Conservation (phyloP, 2,113 vertebrate species). For the Albula goreensis region DNA sequence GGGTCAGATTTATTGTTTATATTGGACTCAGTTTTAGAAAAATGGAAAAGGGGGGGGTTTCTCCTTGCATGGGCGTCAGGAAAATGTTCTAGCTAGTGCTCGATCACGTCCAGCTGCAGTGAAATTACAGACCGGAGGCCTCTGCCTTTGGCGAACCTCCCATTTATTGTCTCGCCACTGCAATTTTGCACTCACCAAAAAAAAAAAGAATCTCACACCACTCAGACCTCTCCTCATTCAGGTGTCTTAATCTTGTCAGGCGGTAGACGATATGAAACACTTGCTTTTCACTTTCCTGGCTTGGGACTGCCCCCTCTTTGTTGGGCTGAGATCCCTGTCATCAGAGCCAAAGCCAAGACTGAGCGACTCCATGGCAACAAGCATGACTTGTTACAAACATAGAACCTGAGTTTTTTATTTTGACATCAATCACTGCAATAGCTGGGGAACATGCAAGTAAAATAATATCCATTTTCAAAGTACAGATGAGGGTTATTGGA, state of each 20-base stretch:
- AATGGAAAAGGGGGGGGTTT: background rate
- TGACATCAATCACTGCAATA: background rate
- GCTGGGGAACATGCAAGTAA: background rate
- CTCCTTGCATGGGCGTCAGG: constrained; percentile 53
- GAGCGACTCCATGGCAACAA: background rate
- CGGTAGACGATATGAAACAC: background rate
- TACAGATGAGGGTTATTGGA: background rate
- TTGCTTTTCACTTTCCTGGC: constrained; percentile 28
- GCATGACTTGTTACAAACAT: background rate
- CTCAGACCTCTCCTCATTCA: constrained; percentile 30
- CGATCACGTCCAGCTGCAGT: constrained; percentile 35
- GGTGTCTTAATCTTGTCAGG: constrained; percentile 50
- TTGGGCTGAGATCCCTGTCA: constrained; percentile 7
- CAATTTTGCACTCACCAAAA: constrained; percentile 43
- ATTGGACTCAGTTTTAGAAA: constrained; percentile 24
- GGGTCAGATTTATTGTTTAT: constrained; percentile 39
- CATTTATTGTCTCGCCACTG: constrained; percentile 46
- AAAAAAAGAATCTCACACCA: constrained; percentile 16
- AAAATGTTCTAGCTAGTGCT: constrained; percentile 56
- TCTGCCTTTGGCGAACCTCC: constrained; percentile 40
- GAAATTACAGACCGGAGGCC: constrained; percentile 47
- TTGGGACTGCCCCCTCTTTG: background rate
- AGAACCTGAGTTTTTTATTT: background rate
- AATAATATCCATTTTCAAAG: background rate
- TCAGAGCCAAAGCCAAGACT: background rate